Percentiles rank a stretch among this genome's conserved stretches.
phyloP scores from a whole-genome alignment of 2,113 vertebrate genomes.

The Mesembrinibis cayennensis region DNA sequence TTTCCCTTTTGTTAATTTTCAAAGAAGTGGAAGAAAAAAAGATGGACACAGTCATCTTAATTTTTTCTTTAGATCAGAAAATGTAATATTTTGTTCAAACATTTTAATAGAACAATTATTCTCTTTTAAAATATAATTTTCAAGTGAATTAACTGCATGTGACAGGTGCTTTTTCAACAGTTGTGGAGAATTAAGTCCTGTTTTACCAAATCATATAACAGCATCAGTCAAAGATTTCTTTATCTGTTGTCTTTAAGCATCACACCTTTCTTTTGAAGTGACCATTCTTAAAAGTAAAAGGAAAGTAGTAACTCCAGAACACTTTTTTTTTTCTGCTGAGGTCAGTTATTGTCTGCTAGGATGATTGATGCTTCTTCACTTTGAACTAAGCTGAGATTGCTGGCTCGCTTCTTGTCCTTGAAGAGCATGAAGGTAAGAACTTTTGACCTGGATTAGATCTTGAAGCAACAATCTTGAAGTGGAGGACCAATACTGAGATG shows the following conservation, averaged over 20 bases:
- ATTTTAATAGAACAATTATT: constrained; percentile 20
- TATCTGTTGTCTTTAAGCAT: not conserved
- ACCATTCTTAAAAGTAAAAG: not conserved
- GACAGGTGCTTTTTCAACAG: constrained; percentile 11
- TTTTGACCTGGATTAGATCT: not conserved
- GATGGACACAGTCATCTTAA: constrained; percentile 11
- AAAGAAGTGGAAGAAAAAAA: not conserved
- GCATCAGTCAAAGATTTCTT: not conserved
- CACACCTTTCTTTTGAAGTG: not conserved
- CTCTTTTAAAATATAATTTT: constrained; percentile 25
- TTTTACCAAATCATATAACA: not conserved
- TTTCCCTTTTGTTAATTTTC: constrained; percentile 45
- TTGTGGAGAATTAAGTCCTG: not conserved
- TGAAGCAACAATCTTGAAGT: not conserved
- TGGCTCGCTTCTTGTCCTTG: not conserved
- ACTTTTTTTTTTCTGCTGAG: not conserved
- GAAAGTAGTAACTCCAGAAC: not conserved
- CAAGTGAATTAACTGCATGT: not conserved
- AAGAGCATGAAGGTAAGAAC: not conserved
- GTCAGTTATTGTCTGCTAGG: not conserved
- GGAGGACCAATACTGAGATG: not conserved
- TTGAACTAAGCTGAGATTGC: not conserved
- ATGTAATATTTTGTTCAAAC: constrained; percentile 28
- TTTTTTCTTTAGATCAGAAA: constrained; percentile 38
- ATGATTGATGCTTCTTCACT: not conserved